Evolutionary conservation across 2,113 vertebrate genomes (phyloP).

Genomic region (Zingel zingel): DNA sequence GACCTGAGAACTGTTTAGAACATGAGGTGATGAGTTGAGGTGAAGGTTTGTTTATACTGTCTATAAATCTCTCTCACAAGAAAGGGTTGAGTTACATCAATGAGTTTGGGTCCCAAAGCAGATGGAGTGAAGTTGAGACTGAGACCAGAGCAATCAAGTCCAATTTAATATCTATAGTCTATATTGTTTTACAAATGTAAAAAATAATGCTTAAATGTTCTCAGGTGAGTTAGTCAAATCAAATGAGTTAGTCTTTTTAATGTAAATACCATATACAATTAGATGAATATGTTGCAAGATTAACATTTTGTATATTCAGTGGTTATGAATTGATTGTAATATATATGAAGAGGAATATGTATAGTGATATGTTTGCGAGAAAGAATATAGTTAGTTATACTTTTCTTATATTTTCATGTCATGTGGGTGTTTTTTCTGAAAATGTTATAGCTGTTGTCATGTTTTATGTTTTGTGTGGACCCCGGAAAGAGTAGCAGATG

Average conservation of each 20-base stretch:
- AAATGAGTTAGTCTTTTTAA: background rate
- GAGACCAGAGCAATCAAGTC: background rate
- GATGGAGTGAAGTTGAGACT: background rate
- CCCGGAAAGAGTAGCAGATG: too few species aligned
- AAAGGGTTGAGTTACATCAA: background rate
- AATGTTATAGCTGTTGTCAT: too few species aligned
- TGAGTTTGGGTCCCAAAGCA: background rate
- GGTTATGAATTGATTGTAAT: too few species aligned
- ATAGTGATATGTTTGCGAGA: too few species aligned
- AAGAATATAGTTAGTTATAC: too few species aligned
- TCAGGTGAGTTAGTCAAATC: background rate
- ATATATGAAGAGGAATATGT: too few species aligned
- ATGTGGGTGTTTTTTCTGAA: too few species aligned
- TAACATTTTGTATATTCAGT: too few species aligned
- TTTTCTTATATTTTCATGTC: too few species aligned
- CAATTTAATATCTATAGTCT: background rate
- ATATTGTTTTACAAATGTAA: background rate
- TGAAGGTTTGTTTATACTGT: slow-evolving; percentile 33
- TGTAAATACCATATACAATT: background rate
- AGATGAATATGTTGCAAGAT: too few species aligned
- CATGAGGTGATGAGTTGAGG: slow-evolving; percentile 34
- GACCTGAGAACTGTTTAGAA: background rate
- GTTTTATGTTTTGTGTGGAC: too few species aligned
- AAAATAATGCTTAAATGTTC: background rate
- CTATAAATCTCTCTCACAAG: slow-evolving; percentile 26